Conservation (phyloP, 2,113 vertebrate genomes). For the Paralichthys olivaceus region DNA sequence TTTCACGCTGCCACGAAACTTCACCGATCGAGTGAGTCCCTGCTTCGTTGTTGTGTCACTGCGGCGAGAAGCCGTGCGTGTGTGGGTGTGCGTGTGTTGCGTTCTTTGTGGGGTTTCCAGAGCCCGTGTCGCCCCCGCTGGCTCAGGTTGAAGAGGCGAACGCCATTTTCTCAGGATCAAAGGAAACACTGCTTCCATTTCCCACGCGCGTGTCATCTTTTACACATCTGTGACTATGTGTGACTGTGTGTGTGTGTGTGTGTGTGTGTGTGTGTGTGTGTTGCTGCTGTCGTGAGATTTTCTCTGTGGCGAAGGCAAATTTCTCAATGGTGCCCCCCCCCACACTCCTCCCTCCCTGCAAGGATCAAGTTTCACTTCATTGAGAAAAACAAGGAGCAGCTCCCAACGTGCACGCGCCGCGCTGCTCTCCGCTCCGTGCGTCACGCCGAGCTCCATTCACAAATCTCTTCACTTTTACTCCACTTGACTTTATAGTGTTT, state of each 20-base stretch:
- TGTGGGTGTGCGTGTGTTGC: neutral
- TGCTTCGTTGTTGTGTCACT: neutral
- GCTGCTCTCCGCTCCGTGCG: neutral
- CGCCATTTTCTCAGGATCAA: constrained; percentile 81
- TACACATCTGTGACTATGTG: too few species aligned
- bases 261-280: neutral
- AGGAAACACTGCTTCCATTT: constrained; percentile 35
- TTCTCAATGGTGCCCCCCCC: constrained; percentile 71
- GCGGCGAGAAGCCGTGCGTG: neutral
- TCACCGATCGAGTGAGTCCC: constrained; percentile 47
- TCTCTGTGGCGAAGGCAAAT: constrained; percentile 24
- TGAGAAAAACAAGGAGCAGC: constrained; percentile 81
- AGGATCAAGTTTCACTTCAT: constrained; percentile 84
- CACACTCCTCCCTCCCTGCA: neutral
- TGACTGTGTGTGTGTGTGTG: neutral
- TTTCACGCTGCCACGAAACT: constrained; percentile 21
- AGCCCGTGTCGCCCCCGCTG: neutral
- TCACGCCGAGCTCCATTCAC: constrained; percentile 50
- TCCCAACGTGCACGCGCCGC: neutral
- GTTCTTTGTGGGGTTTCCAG: neutral
- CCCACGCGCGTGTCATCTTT: neutral
- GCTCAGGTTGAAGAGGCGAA: constrained; percentile 37
- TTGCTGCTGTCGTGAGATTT: neutral
- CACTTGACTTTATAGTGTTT: neutral
- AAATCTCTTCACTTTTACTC: neutral